A percentile compares a stretch with the other conserved stretches of the same genome.
These are phyloP conservation scores for Ylistrum balloti DNA, from an alignment of 1,140 invertebrate genomes.

Conservation along the genomic window DNA sequence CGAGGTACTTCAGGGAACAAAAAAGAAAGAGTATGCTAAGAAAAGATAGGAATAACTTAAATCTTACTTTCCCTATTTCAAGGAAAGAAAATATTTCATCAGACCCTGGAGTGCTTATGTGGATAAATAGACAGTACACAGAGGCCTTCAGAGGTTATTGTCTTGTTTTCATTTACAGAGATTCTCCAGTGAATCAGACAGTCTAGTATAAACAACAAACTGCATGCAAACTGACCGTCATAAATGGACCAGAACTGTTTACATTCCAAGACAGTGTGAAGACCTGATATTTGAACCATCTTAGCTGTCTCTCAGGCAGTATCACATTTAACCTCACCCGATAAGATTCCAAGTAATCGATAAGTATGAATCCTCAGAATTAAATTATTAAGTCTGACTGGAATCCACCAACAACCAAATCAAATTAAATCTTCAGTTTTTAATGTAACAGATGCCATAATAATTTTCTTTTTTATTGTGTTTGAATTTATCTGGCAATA, in stretches of 20 bases:
- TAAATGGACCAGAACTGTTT: constrained; percentile 18
- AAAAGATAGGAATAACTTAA: too few relatives aligned
- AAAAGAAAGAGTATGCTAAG: too few relatives aligned
- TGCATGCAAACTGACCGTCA: neutral
- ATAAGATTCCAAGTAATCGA: neutral
- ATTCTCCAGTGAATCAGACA: constrained; percentile 6
- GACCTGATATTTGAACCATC: neutral
- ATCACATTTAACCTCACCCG: neutral
- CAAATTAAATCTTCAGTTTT: too few relatives aligned
- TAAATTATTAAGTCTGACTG: too few relatives aligned
- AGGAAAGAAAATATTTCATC: too few relatives aligned
- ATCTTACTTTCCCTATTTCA: too few relatives aligned
- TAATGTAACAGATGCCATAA: too few relatives aligned
- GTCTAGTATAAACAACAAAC: constrained; percentile 20
- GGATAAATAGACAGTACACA: neutral
- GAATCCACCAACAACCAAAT: too few relatives aligned
- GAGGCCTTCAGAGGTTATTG: neutral
- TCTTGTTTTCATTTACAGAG: neutral
- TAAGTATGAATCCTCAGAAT: too few relatives aligned
- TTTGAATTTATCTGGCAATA: too few relatives aligned
- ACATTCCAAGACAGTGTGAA: neutral
- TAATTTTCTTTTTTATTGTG: too few relatives aligned
- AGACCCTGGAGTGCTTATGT: neutral
- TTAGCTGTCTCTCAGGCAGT: neutral
- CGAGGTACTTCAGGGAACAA: too few relatives aligned